Evolutionary conservation across 92 coral and sea anemone genomes (phyloP).

Genomic region (Parazoanthus swiftii): DNA sequence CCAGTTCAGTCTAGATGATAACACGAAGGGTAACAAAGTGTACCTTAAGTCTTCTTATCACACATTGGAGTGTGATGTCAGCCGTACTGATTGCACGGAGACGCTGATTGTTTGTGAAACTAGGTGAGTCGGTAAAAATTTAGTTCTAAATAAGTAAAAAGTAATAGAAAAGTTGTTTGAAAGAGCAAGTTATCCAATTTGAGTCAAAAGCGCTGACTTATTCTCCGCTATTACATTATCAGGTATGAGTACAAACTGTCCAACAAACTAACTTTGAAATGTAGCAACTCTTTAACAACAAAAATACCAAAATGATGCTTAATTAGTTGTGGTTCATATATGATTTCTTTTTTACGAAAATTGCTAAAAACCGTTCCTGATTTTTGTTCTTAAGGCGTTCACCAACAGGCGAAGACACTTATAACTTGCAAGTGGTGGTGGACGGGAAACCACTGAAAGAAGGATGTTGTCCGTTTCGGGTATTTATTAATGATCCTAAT

Average conservation of each 20-base stretch:
- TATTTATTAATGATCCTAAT: not conserved
- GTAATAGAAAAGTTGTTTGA: too few species aligned
- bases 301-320: not conserved
- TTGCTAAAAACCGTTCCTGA: not conserved
- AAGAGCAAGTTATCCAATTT: too few species aligned
- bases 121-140: not conserved
- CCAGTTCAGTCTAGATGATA: conserved; percentile 15
- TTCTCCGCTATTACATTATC: too few species aligned
- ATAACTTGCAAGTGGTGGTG: not conserved
- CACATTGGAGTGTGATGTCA: conserved; percentile 29
- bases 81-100: conserved; percentile 9
- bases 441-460: not conserved
- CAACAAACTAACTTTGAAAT: too few species aligned
- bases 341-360: not conserved
- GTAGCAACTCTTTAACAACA: not conserved
- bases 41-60: conserved; percentile 7
- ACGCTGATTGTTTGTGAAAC: conserved; percentile 24
- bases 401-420: not conserved
- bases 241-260: too few species aligned
- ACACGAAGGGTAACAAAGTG: conserved; percentile 26
- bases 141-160: too few species aligned
- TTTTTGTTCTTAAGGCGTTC: not conserved
- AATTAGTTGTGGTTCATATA: not conserved
- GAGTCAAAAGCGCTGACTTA: too few species aligned
- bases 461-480: not conserved